Base-by-base conservation (phyloP, 2,113 vertebrate genomes). In the Collichthys lucidus region DNA sequence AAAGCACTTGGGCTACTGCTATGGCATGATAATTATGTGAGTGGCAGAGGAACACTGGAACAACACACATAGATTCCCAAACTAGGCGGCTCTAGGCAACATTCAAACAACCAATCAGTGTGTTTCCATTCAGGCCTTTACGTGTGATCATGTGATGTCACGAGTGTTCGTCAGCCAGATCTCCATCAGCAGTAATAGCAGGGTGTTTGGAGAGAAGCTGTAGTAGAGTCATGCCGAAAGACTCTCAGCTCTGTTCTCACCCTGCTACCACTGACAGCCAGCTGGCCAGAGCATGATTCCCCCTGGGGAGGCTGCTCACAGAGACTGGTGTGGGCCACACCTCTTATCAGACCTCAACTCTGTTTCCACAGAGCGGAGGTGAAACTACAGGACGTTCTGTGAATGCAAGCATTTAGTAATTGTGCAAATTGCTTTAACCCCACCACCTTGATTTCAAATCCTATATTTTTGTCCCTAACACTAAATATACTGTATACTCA, bases 241-340 rank as follows among this genome's bases (percentile, higher is more conserved):
- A 47, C 71, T 64, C 55, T 87, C 82, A 29, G 66, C 11, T 79
- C 74, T 87, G 79, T 83, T 88, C 84, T 89, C 80, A 85, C 84
- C 42, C 19, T 82, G 70, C 67, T 62, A 5, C 79, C 80, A 61
- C 74, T 68, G 77, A 83, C 76, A 88, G 69, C 46, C 78, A 79
- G 20, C 77, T 86, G 84, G 66, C 42, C 42, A 17, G 47, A 55
- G 44, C 46, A 2, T 56, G 60, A 79, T 20, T 56, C 68, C 17
- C 16, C 77, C 63, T 24, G 1, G 26, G 55, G 77, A 57, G 49
- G 12, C 22, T 1, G 40, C 29, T 44, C 35, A 31, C 71, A 73
- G 0, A 79, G 26, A 71, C 35, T 8, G 10, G 16, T 50, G 60
- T 52, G 22, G 40, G 70, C n/a, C 14, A 52, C 29, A 3, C 46